A percentile compares a stretch with the other conserved stretches of the same genome.
Evolutionary conservation across 2,113 vertebrate species (phyloP).

Genomic region (Daubentonia madagascariensis): DNA sequence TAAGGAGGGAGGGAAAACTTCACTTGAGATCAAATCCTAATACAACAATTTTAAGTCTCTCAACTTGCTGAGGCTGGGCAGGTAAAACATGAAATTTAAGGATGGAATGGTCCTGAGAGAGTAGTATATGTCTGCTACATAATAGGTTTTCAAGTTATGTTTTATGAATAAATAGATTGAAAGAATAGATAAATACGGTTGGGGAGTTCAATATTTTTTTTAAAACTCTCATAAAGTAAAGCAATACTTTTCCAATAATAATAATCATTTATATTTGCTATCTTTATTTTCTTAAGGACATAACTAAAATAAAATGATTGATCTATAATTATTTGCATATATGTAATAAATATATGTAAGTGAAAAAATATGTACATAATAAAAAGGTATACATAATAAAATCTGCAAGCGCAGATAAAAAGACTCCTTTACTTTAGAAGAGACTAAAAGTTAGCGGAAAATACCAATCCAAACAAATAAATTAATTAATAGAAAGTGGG

Average conservation of each 20-base stretch:
- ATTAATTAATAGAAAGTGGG: background rate
- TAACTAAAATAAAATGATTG: background rate
- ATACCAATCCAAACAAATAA: background rate
- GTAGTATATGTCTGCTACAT: background rate
- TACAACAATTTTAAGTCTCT: background rate
- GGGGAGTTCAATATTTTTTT: background rate
- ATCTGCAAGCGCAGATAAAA: background rate
- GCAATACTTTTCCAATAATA: background rate
- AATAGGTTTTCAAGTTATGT: background rate
- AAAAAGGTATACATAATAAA: too few species aligned
- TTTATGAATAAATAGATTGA: background rate
- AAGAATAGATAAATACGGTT: background rate
- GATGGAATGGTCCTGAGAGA: background rate
- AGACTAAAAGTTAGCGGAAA: background rate
- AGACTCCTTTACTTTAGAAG: background rate
- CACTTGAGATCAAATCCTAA: background rate
- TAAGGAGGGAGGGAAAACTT: background rate
- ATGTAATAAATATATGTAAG: background rate
- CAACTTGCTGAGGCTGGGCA: background rate
- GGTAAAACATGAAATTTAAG: background rate
- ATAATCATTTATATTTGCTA: background rate
- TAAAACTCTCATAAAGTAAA: accelerated
- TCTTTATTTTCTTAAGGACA: background rate
- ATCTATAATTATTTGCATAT: background rate
- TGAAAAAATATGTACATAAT: background rate